phyloP scores from a whole-genome alignment of 2,113 vertebrate genomes.

The Dascyllus trimaculatus region DNA sequence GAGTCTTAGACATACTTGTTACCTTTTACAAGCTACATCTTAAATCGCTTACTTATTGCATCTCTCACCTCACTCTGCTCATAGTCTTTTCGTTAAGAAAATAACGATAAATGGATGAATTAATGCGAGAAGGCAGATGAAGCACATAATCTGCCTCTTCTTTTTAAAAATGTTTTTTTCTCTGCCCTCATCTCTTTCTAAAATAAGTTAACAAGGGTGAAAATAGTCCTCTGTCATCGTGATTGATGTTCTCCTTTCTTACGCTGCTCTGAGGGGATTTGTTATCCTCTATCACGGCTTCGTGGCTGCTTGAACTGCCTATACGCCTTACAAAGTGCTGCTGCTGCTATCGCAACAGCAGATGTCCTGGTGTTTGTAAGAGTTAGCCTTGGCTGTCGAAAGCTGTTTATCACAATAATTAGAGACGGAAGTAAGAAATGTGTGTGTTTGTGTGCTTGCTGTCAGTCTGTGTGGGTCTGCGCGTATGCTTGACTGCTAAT shows the following conservation, averaged over 20 bases:
- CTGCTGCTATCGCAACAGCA: constrained; percentile 59
- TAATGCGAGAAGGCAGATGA: constrained; percentile 41
- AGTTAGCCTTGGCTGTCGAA: constrained; percentile 61
- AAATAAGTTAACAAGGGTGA: constrained; percentile 70
- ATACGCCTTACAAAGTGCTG: constrained; percentile 42
- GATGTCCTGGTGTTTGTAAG: constrained; percentile 59
- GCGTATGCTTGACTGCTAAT: constrained; percentile 22
- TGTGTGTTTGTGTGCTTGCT: constrained; percentile 1
- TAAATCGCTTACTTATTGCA: not conserved
- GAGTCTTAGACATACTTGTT: constrained; percentile 6
- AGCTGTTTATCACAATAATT: constrained; percentile 67
- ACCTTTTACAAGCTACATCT: constrained; percentile 11
- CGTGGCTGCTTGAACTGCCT: constrained; percentile 37
- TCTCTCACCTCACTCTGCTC: not conserved
- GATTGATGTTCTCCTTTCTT: constrained; percentile 71
- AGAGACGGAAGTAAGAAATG: constrained; percentile 24
- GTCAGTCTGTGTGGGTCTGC: constrained; percentile 12
- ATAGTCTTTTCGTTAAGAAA: constrained; percentile 14
- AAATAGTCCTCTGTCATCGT: constrained; percentile 58
- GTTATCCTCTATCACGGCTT: constrained; percentile 58
- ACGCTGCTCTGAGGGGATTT: constrained; percentile 57
- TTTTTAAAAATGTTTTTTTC: constrained; percentile 21
- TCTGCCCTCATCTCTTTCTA: constrained; percentile 45
- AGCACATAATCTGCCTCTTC: constrained; percentile 18
- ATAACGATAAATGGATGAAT: constrained; percentile 31